These are phyloP conservation scores for Baronia brevicornis DNA, from an alignment of 2,888 invertebrate species.

Conservation along the genomic window DNA sequence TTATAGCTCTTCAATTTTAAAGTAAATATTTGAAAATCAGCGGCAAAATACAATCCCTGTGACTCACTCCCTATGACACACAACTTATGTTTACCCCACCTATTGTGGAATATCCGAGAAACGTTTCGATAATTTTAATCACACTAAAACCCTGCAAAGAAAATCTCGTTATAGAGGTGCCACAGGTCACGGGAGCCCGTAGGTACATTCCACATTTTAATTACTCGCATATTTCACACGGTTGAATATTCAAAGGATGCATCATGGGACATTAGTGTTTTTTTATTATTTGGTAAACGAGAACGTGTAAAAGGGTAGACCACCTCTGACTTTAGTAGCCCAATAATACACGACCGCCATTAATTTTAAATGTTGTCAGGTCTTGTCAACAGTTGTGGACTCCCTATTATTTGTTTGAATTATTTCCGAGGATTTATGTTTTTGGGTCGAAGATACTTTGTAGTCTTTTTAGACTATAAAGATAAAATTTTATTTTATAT, in stretches of 20 bases:
- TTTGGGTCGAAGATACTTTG: constrained; percentile 35
- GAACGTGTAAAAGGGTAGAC: constrained; percentile 52
- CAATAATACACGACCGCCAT: constrained; percentile 57
- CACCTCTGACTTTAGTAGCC: constrained; percentile 68
- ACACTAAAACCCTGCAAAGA: constrained; percentile 13
- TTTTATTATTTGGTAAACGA: constrained; percentile 30
- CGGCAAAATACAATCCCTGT: no score
- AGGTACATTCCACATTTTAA: constrained; percentile 42
- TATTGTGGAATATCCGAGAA: constrained; percentile 2
- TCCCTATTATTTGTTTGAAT: constrained; percentile 10
- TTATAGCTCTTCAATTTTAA: no score
- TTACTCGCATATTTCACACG: constrained; percentile 53
- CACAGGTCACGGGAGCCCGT: constrained; percentile 16
- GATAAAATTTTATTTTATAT: no score
- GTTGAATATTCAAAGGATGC: constrained; percentile 38
- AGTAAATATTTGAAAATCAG: no score
- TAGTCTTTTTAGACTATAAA: no score
- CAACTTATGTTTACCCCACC: constrained; percentile 20
- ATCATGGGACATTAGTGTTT: constrained; percentile 35
- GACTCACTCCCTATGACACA: no score
- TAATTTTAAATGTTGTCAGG: constrained; percentile 65
- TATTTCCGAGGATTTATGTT: constrained; percentile 8
- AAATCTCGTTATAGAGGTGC: constrained; percentile 11
- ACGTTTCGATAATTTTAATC: constrained; percentile 14
- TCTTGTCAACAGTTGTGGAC: constrained; percentile 59